Evolutionary conservation across 2,888 invertebrate genomes (phyloP).

Genomic region (Mythimna vitellina): DNA sequence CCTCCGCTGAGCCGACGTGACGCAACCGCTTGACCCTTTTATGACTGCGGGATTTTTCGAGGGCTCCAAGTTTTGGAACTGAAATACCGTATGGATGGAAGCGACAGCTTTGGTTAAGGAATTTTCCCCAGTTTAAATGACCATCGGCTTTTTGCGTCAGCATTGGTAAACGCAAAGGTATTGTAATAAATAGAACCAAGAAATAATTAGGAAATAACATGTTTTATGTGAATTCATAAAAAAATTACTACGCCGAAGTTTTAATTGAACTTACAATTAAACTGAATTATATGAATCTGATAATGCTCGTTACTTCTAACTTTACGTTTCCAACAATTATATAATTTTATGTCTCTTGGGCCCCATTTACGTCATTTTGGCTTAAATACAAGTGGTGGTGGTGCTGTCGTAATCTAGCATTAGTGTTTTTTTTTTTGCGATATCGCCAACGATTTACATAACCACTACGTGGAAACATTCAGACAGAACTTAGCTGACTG

Average conservation of each 20-base stretch:
- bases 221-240: slow-evolving; percentile 23
- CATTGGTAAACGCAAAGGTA: neutral
- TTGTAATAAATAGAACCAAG: neutral
- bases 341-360: slow-evolving; percentile 11
- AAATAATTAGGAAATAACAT: slow-evolving; percentile 6
- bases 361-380: slow-evolving; percentile 26
- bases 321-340: slow-evolving; percentile 26
- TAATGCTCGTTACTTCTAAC: slow-evolving; percentile 26
- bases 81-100: slow-evolving; percentile 48
- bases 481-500: slow-evolving; percentile 3
- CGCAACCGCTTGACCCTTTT: slow-evolving; percentile 88
- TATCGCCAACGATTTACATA: slow-evolving; percentile 2
- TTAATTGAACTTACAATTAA: slow-evolving; percentile 43
- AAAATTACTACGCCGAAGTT: slow-evolving; percentile 5
- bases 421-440: neutral
- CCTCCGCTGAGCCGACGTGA: slow-evolving; percentile 77
- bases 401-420: slow-evolving; percentile 8
- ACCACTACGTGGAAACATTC: slow-evolving; percentile 8
- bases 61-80: slow-evolving; percentile 55
- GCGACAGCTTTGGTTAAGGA: slow-evolving; percentile 47
- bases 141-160: slow-evolving; percentile 13
- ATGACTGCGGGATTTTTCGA: slow-evolving; percentile 81
- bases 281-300: slow-evolving; percentile 27
- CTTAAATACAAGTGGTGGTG: slow-evolving; percentile 10
- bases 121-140: slow-evolving; percentile 25